These are phyloP conservation scores for Dicranocentrus wangi DNA, from an alignment of 2,888 invertebrate genomes.

Conservation along the genomic window DNA sequence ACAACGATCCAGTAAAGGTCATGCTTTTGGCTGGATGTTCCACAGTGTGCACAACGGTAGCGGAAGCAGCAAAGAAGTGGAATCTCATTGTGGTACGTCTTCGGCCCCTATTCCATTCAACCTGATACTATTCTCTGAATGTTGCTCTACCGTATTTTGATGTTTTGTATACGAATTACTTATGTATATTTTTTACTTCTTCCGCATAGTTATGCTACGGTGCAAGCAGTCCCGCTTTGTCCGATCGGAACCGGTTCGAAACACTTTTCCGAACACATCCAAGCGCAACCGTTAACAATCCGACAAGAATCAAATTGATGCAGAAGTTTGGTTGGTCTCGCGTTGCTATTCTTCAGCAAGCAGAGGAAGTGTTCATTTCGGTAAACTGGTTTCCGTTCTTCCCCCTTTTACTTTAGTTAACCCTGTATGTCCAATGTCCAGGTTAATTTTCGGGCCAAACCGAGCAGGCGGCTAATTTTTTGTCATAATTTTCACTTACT, in stretches of 20 bases:
- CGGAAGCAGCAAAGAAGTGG: conserved; percentile 99
- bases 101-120: neutral
- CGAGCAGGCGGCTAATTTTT: conserved; percentile 60
- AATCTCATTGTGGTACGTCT: conserved; percentile 96
- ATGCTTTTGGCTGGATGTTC: conserved; percentile 97
- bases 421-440: conserved; percentile 11
- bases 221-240: conserved; percentile 97
- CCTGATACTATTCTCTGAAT: neutral
- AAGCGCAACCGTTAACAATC: conserved; percentile 98
- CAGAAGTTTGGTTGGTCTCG: conserved; percentile 98
- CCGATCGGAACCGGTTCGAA: conserved; percentile 96
- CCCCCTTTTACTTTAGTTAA: too few relatives aligned
- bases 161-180: neutral
- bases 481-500: too few relatives aligned
- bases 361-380: conserved; percentile 97
- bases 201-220: conserved; percentile 98
- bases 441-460: neutral
- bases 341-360: conserved; percentile 97
- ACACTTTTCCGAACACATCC: conserved; percentile 99
- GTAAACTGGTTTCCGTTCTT: conserved; percentile 80
- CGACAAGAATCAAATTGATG: conserved; percentile 95
- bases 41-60: conserved; percentile 98
- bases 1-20: conserved; percentile 94
- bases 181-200: too few relatives aligned
- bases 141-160: too few relatives aligned